Percentiles rank a stretch among this genome's conserved stretches.
Conservation (phyloP, 2,888 invertebrate species). For the Drosophila maculinotata region DNA sequence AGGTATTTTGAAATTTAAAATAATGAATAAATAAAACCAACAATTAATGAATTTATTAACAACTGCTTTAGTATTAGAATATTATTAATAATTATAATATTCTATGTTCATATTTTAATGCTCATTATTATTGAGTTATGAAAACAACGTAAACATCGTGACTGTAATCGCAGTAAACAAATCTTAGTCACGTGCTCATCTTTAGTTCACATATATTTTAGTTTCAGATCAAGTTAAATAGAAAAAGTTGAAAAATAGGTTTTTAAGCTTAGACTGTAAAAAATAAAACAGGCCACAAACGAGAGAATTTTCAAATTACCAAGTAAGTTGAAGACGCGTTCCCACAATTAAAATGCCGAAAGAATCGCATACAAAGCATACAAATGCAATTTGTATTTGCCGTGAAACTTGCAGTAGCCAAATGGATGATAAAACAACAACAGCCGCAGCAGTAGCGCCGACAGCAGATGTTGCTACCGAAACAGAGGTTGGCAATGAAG, state of each 20-base stretch:
- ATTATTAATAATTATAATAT: no score
- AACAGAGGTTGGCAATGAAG: slow-evolving; percentile 39
- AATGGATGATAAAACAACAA: slow-evolving; percentile 62
- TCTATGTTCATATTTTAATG: neutral
- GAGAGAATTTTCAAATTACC: slow-evolving; percentile 11
- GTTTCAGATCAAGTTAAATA: slow-evolving; percentile 38
- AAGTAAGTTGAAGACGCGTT: slow-evolving; percentile 24
- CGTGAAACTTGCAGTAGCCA: slow-evolving; percentile 49
- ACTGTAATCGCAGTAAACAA: slow-evolving; percentile 16
- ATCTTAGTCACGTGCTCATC: slow-evolving; percentile 39
- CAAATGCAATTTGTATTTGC: slow-evolving; percentile 18
- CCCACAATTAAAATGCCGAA: slow-evolving; percentile 6
- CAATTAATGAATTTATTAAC: neutral
- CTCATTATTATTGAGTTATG: neutral
- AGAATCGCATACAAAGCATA: slow-evolving; percentile 8
- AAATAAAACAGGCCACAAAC: slow-evolving; percentile 18
- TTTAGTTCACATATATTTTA: slow-evolving; percentile 46
- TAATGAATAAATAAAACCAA: neutral
- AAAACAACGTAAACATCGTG: neutral
- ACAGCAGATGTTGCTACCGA: slow-evolving; percentile 49
- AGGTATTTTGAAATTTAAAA: neutral
- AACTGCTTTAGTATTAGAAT: neutral
- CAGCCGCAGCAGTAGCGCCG: slow-evolving; percentile 31
- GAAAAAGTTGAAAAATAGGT: slow-evolving; percentile 34
- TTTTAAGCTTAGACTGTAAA: slow-evolving; percentile 19